Base-by-base conservation (phyloP, 2,888 invertebrate genomes). In the Trachelus troglodyta region DNA sequence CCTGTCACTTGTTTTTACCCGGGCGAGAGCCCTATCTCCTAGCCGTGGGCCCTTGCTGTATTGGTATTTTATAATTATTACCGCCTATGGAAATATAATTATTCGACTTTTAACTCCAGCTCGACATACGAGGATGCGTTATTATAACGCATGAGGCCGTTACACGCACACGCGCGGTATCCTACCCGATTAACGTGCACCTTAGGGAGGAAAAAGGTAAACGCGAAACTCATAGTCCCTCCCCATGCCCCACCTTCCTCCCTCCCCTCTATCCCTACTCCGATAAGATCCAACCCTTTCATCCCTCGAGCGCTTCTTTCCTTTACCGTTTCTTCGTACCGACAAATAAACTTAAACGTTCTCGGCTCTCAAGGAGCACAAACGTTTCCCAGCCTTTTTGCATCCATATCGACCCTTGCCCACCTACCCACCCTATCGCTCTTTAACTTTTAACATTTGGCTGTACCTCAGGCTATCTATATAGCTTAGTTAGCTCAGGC, bases 1-100 rank as follows among this genome's bases (percentile, higher is more conserved):
- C 87, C 88, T 89, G 89, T 90, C 89, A 89, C 85, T 89, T 85
- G 86, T 83, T 87, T 88, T 87, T 87, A 85, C 83, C 82, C 84
- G 81, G 78, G 23, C 9, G 23, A 79, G 78, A 80, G 76, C 69
- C 79, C 85, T 81, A 84, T 85, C 83, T 85, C 79, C 77, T 75
- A 40, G 76, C 69, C 73, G 76, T 69, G 69, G 69, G 76, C 73
- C 34, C 23, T 74, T 37, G 74, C 34, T 30, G 81, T 84, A 84
- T 85, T 81, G 86, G 84, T 84, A 86, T 87, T 88, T 86, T 82
- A 85, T 85, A 87, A 88, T 89, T 85, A 86, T 85, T 81, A 75
- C 77, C 83, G 80, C 69, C 80, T 68, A 80, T 81, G 83, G 82
- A 85, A 84, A 83, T 82, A 80, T 84, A 82, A 86, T 86, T 84